Base-by-base conservation (phyloP, 2,797 vertebrate species). In the Sebastes flavidus region DNA sequence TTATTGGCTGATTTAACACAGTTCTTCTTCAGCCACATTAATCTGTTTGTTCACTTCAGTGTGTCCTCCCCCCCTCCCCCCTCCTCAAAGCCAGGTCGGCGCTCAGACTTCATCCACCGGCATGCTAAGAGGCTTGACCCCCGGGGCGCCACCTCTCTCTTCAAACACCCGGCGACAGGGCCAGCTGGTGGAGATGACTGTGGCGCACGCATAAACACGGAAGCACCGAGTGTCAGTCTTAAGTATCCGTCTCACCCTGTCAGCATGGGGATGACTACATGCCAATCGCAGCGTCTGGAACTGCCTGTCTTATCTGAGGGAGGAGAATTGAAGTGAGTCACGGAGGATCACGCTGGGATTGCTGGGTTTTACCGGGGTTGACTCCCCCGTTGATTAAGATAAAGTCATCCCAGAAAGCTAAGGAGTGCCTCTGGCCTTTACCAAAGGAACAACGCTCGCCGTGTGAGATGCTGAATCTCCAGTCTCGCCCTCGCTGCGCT, bases 41-140 rank as follows among this genome's bases (percentile, higher is more conserved):
- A 88, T 87, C 84, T 60, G 65, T 85, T 89, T 84, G 89, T 77
- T 84, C 81, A 60, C 84, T 72, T 90, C 52, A 34, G 54, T 42
- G 52, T 42, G 38, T 42, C 68, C 59, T 6, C 65, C 59, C 14
- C 42, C 20, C 25, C 25, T 36, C 36, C 12, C 42, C 25, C 22
- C 70, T 12, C 30, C 36, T 3, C 9, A 6, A 38, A 67, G 86
- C 75, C 85, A 83, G 90, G 80, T 87, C 68, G 32, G 62, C 4
- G 20, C 76, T 81, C 70, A 87, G 88, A 84, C 91, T 83, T 91
- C 85, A 86, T 85, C 89, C 71, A 68, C 25, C 27, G n/a, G 20
- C 77, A 71, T 61, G 81, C 67, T 93, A 95, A 94, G 91, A 94
- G 90, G 93, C 92, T 95, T 95, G 93, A 92, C 92, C 87, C 58